Evolutionary conservation across 2,113 vertebrate genomes (phyloP).

Genomic region (Jacana jacana): DNA sequence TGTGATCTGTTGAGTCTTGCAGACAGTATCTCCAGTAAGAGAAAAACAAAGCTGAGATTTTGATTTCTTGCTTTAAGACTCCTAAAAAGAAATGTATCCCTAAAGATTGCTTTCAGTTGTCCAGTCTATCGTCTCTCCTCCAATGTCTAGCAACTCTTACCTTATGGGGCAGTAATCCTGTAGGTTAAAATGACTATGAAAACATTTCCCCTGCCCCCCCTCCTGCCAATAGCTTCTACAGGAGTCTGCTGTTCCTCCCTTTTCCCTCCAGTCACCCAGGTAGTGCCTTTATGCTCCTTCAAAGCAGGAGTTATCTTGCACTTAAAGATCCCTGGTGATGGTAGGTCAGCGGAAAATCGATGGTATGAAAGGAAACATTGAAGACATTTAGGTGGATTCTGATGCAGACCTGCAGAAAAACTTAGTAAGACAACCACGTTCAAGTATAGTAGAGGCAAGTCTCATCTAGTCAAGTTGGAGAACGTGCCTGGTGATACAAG

Average conservation of each 20-base stretch:
- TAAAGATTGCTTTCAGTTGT: neutral
- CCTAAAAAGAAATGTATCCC: neutral
- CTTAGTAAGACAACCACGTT: neutral
- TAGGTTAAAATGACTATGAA: neutral
- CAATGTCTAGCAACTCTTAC: neutral
- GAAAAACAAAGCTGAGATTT: neutral
- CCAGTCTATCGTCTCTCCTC: neutral
- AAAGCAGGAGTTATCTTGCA: neutral
- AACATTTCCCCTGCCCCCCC: accelerated
- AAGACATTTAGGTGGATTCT: neutral
- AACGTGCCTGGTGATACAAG: neutral
- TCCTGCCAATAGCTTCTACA: neutral
- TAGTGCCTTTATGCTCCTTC: neutral
- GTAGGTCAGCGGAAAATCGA: neutral
- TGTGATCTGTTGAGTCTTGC: neutral
- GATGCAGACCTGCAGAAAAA: neutral
- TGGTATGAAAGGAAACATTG: neutral
- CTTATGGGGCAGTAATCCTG: neutral
- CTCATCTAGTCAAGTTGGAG: accelerated
- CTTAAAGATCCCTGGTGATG: neutral
- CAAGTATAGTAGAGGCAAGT: neutral
- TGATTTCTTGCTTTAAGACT: neutral
- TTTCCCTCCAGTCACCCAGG: neutral
- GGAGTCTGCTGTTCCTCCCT: neutral
- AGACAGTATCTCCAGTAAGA: neutral